Evolutionary conservation across 2,888 invertebrate species (phyloP), one percentile per base, ranked within the genome.

Genomic region (Pegoplata infirma): DNA sequence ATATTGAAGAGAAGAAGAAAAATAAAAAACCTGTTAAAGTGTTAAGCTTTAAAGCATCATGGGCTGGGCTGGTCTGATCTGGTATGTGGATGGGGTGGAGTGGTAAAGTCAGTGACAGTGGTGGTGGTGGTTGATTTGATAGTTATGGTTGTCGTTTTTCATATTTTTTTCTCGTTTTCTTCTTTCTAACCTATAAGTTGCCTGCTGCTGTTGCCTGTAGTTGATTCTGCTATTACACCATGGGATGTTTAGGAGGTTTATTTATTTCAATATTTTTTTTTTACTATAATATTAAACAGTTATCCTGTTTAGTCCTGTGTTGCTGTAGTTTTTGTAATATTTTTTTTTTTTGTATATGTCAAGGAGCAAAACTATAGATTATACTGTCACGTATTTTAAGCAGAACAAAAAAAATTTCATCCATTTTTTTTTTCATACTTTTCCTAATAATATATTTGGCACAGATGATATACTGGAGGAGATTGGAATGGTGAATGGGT

Each of bases 281-380:
- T 40, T 40, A n/a, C n/a, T n/a, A n/a, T n/a, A 40, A 40, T 40
- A 40, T 40, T 40, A 40, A 5, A 40, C 12, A n/a, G 1, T 12
- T 40, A 40, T 40, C 36, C 36, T 40, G 12, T 40, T 40, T 40
- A 40, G 36, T 40, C 36, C 36, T 40, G 36, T 40, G 36, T 40
- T 3, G 36, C n/a, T 40, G 4, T 40, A n/a, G 5, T 25, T 14
- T 14, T 53, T 23, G 5, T 23, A 23, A 12, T 23, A 23, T 28
- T 10, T n/a, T 36, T 55, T 46, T 55, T 40, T 49, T 56, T 63
- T 12, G 63, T 51, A 44, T 69, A 63, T 76, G 68, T 68, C 68
- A 69, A 69, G 75, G 68, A 76, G 63, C 63, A 76, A 64, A 76
- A 76, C 75, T 76, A 75, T 75, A 69, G 68, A 76, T 76, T 76